Evolutionary conservation across 2,113 vertebrate genomes (phyloP).

Genomic region (Microtus oregoni): DNA sequence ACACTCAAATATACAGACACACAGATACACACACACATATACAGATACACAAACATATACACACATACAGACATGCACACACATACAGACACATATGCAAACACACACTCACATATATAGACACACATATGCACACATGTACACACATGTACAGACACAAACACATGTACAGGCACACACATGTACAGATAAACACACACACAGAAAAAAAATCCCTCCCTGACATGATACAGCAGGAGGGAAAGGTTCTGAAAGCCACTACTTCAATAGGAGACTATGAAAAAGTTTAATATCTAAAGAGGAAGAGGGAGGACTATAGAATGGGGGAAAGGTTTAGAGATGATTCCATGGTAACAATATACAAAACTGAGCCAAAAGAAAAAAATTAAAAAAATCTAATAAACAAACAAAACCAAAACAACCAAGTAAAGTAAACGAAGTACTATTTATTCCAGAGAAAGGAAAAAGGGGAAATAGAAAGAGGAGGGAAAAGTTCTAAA

Average conservation of each 20-base stretch:
- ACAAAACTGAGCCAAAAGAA: slow-evolving; percentile 5
- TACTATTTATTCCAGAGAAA: slow-evolving; percentile 21
- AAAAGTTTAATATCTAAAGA: background rate
- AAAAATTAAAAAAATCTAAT: background rate
- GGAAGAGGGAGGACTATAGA: background rate
- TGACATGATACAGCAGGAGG: background rate
- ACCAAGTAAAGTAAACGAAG: background rate
- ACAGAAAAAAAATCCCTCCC: background rate
- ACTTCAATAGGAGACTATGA: background rate
- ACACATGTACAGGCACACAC: background rate
- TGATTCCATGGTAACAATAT: background rate
- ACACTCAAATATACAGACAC: background rate
- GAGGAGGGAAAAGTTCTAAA: background rate
- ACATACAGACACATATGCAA: background rate
- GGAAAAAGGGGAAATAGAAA: background rate
- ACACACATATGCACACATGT: background rate
- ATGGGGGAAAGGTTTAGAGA: background rate
- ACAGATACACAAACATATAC: background rate
- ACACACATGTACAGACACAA: background rate
- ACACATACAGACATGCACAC: background rate
- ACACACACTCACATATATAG: background rate
- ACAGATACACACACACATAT: background rate
- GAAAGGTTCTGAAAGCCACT: background rate
- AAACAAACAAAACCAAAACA: slow-evolving; percentile 30
- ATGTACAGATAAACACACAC: background rate